These are phyloP conservation scores for Meleagris gallopavo DNA, from an alignment of 2,113 vertebrate species.

Conservation along the genomic window DNA sequence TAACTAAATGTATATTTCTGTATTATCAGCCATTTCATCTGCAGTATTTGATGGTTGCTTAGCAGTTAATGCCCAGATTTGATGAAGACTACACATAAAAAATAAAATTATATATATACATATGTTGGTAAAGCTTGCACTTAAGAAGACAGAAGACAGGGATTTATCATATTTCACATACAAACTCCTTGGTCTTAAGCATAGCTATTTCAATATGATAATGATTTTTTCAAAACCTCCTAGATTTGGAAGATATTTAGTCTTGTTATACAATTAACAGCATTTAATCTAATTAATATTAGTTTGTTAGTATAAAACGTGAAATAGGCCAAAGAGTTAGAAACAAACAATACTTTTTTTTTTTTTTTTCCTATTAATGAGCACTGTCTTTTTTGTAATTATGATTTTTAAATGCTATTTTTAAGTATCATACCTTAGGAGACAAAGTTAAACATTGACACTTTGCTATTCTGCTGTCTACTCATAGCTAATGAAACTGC, in stretches of 20 bases:
- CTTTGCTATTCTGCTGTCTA: constrained; percentile 19
- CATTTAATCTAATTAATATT: neutral
- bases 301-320: neutral
- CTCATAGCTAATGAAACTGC: constrained; percentile 13
- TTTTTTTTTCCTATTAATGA: neutral
- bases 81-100: neutral
- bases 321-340: neutral
- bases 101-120: neutral
- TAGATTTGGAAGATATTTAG: neutral
- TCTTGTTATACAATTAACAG: neutral
- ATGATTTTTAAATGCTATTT: neutral
- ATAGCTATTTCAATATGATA: neutral
- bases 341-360: neutral
- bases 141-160: neutral
- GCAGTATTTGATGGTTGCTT: neutral
- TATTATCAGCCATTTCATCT: neutral
- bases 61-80: neutral
- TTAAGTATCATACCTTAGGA: neutral
- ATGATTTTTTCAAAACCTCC: neutral
- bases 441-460: constrained; percentile 44
- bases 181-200: neutral
- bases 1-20: neutral
- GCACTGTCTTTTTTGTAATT: neutral
- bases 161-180: neutral
- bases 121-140: neutral